Conservation (phyloP, 2,797 vertebrate genomes). For the Mus minutoides region DNA sequence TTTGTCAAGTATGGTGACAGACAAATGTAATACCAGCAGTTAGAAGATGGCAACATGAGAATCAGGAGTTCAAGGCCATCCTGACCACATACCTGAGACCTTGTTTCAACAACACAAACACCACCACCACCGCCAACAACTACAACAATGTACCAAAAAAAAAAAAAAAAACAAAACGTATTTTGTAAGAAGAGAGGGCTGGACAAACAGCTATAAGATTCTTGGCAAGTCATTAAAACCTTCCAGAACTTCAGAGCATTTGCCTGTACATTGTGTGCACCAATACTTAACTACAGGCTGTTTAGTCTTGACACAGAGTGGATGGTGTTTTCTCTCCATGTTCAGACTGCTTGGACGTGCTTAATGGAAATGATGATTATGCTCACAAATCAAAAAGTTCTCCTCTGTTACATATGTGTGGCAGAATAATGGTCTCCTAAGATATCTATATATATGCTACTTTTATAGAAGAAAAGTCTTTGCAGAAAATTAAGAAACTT, state of each 20-base stretch:
- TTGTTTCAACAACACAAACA: neutral
- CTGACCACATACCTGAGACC: neutral
- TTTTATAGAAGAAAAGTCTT: neutral
- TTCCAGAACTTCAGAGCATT: neutral
- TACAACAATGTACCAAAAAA: neutral
- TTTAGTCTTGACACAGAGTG: neutral
- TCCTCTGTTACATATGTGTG: neutral
- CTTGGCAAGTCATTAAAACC: neutral
- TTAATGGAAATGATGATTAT: neutral
- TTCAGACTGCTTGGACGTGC: neutral
- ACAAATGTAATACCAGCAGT: neutral
- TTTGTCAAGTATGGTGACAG: neutral
- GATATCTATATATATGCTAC: neutral
- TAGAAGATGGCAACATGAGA: neutral
- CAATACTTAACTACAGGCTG: neutral
- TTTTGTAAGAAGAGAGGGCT: neutral
- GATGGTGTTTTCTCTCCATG: neutral
- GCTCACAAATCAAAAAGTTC: neutral
- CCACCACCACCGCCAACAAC: neutral
- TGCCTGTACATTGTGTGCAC: neutral
- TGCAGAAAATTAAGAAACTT: constrained; percentile 4
- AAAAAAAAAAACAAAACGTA: neutral
- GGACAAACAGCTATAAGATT: neutral
- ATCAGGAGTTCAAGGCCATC: neutral
- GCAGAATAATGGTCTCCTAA: neutral